phyloP scores from a whole-genome alignment of 2,888 invertebrate genomes.

The Microctonus brassicae region DNA sequence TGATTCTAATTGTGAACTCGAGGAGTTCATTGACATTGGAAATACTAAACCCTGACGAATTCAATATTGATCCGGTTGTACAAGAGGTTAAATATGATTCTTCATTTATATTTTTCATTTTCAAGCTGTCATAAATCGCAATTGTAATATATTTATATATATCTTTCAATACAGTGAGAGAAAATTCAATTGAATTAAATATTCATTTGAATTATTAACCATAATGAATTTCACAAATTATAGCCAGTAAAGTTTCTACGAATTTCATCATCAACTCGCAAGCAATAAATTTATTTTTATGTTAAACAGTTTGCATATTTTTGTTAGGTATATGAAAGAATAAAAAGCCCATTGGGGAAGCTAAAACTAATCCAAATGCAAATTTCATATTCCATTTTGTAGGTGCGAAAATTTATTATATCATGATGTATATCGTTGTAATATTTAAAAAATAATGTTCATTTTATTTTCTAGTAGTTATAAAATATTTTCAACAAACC shows the following conservation, averaged over 20 bases:
- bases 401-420: neutral
- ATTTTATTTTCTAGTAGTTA: too few relatives aligned
- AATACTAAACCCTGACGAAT: constrained; percentile 22
- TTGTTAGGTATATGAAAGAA: neutral
- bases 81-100: neutral
- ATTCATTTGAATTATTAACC: neutral
- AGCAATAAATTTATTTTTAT: neutral
- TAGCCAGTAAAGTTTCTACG: neutral
- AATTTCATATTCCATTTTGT: neutral
- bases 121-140: too few relatives aligned
- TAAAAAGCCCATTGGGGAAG: neutral
- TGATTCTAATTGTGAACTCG: constrained; percentile 27
- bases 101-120: neutral
- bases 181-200: neutral
- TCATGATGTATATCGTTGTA: too few relatives aligned
- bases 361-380: neutral
- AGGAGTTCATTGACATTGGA: constrained; percentile 33
- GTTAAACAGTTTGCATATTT: neutral
- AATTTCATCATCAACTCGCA: neutral
- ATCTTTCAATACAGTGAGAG: too few relatives aligned
- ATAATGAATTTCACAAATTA: neutral
- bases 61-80: constrained; percentile 28
- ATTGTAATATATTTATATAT: too few relatives aligned
- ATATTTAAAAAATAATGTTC: too few relatives aligned
- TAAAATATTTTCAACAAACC: too few relatives aligned